Evolutionary conservation across 2,797 vertebrate species (phyloP), one percentile per base, ranked within the genome.

Genomic region (Malacoctenus gilli): DNA sequence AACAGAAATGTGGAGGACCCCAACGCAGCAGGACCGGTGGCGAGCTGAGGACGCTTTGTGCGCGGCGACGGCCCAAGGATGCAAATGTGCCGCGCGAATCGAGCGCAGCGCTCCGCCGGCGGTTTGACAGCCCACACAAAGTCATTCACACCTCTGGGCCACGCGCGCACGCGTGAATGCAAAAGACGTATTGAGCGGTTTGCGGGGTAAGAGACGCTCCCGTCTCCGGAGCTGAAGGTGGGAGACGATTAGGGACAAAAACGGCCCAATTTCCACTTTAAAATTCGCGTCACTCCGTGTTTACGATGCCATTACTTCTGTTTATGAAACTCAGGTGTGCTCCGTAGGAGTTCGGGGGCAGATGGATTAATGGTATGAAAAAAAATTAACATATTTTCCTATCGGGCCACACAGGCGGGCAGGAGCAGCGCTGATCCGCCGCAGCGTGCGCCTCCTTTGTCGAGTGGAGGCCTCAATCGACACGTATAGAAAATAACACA

Each of bases 71-170:
- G 39, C 58, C 62, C 14, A 15, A 52, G 51, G 71, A 46, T 15
- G 5, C 34, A 43, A 50, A 16, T 52, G 35, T 44, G n/a, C n/a
- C n/a, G n/a, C n/a, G 28, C 42, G 47, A 37, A 49, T 48, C 72
- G 30, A 42, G 28, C 47, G 42, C 41, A 18, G 53, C 37, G 22
- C 35, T 54, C 19, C 0, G 15, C 34, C 46, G 57, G 59, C 19
- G 23, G 53, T 77, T 56, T 68, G 48, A 68, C 66, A 73, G 51
- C 64, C 65, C 59, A 75, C 72, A 67, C 57, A 59, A 48, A 67
- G 60, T 59, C 53, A 69, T 64, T 80, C 39, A 41, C 42, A 75
- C 50, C 54, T 74, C 59, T 5, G 56, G 59, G 68, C 21, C 0
- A 49, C 14, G 3, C 8, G 51, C 40, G 25, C 25, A 57, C 13